These are phyloP conservation scores for Ammodytes dubius DNA, from an alignment of 2,113 vertebrate species.

Conservation along the genomic window DNA sequence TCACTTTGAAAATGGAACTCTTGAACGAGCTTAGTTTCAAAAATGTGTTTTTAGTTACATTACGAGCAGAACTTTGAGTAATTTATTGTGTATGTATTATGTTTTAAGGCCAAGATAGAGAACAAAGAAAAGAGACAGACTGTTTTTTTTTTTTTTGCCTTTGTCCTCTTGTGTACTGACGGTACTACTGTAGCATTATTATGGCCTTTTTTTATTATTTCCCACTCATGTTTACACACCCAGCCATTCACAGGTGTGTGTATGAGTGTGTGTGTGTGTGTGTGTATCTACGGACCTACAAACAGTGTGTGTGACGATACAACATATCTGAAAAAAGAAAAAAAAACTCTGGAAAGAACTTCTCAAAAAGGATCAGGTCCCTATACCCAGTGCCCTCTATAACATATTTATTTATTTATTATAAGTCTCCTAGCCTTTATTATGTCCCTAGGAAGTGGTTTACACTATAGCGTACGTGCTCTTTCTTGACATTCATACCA, in stretches of 20 bases:
- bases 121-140: constrained; percentile 11
- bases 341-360: constrained; percentile 34
- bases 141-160: neutral
- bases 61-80: constrained; percentile 31
- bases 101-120: constrained; percentile 17
- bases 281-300: neutral
- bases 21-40: constrained; percentile 24
- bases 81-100: constrained; percentile 29
- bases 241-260: constrained; percentile 31
- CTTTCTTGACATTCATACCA: constrained; percentile 17
- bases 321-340: constrained; percentile 51
- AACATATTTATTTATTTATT: constrained; percentile 87
- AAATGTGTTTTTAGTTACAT: constrained; percentile 43
- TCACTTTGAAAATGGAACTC: constrained; percentile 39
- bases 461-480: constrained; percentile 7
- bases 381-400: constrained; percentile 53
- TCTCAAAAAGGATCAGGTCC: constrained; percentile 57
- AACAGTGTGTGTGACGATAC: constrained; percentile 15
- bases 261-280: constrained; percentile 35
- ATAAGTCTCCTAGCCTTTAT: constrained; percentile 53
- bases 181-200: constrained; percentile 79
- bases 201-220: constrained; percentile 29
- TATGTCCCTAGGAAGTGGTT: constrained; percentile 24
- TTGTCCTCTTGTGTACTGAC: constrained; percentile 30
- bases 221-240: constrained; percentile 37